Conservation (phyloP, 2,888 invertebrate genomes). For the Andrena flavipes region DNA sequence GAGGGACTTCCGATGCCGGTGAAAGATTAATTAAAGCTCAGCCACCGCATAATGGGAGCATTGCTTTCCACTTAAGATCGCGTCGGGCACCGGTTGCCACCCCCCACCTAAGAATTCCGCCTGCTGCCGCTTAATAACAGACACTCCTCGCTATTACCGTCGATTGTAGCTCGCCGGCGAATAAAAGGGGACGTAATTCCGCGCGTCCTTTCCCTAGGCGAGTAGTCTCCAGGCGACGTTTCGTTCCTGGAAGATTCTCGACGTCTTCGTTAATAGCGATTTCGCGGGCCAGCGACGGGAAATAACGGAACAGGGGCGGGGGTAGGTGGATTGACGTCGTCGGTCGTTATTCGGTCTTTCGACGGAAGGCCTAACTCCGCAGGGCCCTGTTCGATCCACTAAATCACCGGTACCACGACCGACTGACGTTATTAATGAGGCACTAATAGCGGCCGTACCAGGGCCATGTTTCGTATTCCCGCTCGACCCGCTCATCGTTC, state of each 20-base stretch:
- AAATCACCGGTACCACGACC: constrained; percentile 67
- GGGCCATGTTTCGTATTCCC: constrained; percentile 76
- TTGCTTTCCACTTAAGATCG: constrained; percentile 74
- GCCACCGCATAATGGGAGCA: constrained; percentile 70
- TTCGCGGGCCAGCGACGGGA: constrained; percentile 20
- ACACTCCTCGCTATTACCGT: constrained; percentile 45
- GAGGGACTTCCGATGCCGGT: constrained; percentile 54
- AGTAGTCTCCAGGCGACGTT: constrained; percentile 8
- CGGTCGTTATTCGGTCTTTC: constrained; percentile 67
- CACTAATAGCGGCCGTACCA: constrained; percentile 73
- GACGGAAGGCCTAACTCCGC: constrained; percentile 12
- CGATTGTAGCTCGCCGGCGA: constrained; percentile 36
- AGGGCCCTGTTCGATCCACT: constrained; percentile 50
- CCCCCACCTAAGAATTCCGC: constrained; percentile 38
- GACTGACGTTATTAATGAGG: constrained; percentile 79
- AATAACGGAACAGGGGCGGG: background rate
- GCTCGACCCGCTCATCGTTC: constrained; percentile 73
- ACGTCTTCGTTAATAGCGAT: constrained; percentile 65
- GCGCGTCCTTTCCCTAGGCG: constrained; percentile 3
- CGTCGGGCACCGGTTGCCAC: constrained; percentile 30
- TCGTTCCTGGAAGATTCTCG: constrained; percentile 34
- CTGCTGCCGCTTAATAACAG: constrained; percentile 65
- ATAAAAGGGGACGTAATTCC: constrained; percentile 53
- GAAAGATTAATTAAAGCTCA: constrained; percentile 73
- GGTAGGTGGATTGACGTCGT: constrained; percentile 52